A percentile compares a stretch with the other conserved stretches of the same genome.
Evolutionary conservation across 2,888 invertebrate genomes (phyloP).

Genomic region (Cacoxenus indagator): DNA sequence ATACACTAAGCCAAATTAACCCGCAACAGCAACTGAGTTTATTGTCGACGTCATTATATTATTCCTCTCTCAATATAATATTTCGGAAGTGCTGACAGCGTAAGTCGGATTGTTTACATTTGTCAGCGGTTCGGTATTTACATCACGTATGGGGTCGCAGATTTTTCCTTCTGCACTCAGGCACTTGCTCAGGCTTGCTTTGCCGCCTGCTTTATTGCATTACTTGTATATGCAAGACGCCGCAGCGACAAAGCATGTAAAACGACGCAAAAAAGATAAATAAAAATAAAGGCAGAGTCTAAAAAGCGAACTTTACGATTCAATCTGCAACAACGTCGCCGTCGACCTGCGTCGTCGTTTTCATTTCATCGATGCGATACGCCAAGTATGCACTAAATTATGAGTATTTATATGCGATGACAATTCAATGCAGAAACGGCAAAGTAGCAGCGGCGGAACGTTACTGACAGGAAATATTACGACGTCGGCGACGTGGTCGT

Average conservation of each 20-base stretch:
- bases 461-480: constrained; percentile 47
- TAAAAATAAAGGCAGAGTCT: constrained; percentile 10
- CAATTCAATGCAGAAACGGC: constrained; percentile 51
- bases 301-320: constrained; percentile 38
- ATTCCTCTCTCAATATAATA: constrained; percentile 37
- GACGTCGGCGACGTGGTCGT: no score
- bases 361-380: neutral
- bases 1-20: no score
- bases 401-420: constrained; percentile 57
- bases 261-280: neutral
- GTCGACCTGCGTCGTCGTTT: neutral
- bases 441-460: neutral
- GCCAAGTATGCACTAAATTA: constrained; percentile 52
- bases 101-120: constrained; percentile 23
- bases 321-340: constrained; percentile 23
- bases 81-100: constrained; percentile 49
- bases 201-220: no score
- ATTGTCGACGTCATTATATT: neutral
- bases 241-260: neutral
- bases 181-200: neutral
- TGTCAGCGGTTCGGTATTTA: neutral
- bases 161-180: neutral
- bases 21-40: neutral
- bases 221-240: constrained; percentile 2
- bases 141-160: neutral